Base-by-base conservation (phyloP, 1,140 invertebrate species). In the Drosophila neocordata region DNA sequence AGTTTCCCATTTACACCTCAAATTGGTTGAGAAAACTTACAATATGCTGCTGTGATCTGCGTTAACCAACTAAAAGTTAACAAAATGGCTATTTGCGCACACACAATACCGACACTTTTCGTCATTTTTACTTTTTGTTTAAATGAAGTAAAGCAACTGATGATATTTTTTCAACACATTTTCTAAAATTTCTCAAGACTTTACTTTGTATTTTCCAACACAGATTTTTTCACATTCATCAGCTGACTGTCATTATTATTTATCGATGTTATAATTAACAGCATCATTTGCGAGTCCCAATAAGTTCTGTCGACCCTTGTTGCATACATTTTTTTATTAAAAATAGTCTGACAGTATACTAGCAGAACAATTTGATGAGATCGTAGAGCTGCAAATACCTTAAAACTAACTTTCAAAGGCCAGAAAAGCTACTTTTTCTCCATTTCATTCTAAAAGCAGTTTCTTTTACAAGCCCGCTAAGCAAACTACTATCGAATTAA, bases 51-150 rank as follows among this genome's bases (percentile, higher is more conserved):
- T 27, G 63, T 48, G 27, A 20, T 51, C 22, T 72, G 65, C 55
- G 73, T 60, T 69, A 69, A 69, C 73, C 76, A 64, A 62, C 22
- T 63, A 44, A 87, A 53, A 55, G 75, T 74, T 66, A 85, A 69
- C 55, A 85, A 63, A 74, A 87, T 72, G 70, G 75, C 78, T 56
- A 87, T 72, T 75, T 70, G 78, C 78, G 82, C 83, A 83, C 71
- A 87, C 83, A 79, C 78, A 87, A 81, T 58, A 72, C 78, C 71
- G 63, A 87, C 44, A 69, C 31, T 75, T 74, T 88, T 87, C 68
- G 82, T 79, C 82, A 87, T 87, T 76, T 77, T 79, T 85, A 72
- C 61, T 51, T 69, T 38, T 34, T 56, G n/a, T 56, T 34, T 56
- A 15, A 15, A 15, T 27, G 24, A 27, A 34, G 51, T 56, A 15